Evolutionary conservation across 2,888 invertebrate species (phyloP).

Genomic region (Lepas anatifera): DNA sequence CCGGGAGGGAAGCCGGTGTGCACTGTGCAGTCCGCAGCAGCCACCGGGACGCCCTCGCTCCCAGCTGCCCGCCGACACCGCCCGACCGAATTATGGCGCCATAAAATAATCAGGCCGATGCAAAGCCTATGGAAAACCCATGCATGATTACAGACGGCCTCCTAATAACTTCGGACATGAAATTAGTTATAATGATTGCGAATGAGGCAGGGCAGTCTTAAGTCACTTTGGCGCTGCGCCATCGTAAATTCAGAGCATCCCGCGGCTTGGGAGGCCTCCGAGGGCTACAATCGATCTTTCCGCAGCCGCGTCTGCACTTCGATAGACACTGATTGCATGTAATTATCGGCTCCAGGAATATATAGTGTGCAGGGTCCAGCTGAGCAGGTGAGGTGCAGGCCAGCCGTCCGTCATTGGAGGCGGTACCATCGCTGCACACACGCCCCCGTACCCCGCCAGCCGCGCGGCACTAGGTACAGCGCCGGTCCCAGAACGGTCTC

Average conservation of each 20-base stretch:
- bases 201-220: neutral
- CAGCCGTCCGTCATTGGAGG: neutral
- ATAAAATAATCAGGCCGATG: neutral
- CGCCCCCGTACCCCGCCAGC: too few species aligned
- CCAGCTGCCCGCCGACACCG: neutral
- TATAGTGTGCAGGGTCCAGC: too few species aligned
- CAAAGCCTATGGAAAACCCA: neutral
- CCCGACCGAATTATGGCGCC: neutral
- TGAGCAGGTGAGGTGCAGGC: neutral
- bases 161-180: neutral
- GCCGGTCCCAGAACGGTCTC: too few species aligned
- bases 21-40: too few species aligned
- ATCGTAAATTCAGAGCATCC: neutral
- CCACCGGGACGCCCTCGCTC: neutral
- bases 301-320: neutral
- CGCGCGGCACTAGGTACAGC: too few species aligned
- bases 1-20: too few species aligned
- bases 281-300: neutral
- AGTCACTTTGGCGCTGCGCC: neutral
- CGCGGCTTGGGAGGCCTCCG: neutral
- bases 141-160: conserved; percentile 1
- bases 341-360: neutral
- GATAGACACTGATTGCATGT: neutral
- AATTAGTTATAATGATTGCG: conserved; percentile 8
- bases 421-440: neutral